A percentile compares a stretch with the other conserved stretches of the same genome.
Conservation (phyloP, 2,888 invertebrate genomes). For the Drosophila emarginata region DNA sequence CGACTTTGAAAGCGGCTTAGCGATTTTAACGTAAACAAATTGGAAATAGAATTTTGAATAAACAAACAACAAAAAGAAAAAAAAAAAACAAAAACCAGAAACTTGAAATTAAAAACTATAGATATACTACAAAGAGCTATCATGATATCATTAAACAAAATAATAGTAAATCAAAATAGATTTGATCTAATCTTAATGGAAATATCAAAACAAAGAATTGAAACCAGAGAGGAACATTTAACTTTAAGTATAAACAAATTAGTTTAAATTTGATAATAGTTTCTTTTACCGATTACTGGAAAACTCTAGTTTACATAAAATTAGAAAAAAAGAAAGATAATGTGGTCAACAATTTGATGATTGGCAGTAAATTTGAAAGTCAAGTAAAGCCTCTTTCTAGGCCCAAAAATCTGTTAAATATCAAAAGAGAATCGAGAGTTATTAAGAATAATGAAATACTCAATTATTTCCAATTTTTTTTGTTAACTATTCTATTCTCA, state of each 20-base stretch:
- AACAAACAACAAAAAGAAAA: constrained; percentile 4
- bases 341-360: no score
- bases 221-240: neutral
- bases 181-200: neutral
- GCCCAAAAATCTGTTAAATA: no score
- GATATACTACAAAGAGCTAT: neutral
- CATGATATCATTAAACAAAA: constrained; percentile 7
- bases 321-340: no score
- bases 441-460: no score
- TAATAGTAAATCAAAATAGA: constrained; percentile 7
- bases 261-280: no score
- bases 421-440: no score
- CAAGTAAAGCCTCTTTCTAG: no score
- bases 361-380: neutral
- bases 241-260: neutral
- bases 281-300: no score
- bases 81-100: neutral
- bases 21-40: constrained; percentile 31
- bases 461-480: no score
- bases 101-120: neutral
- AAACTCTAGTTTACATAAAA: no score
- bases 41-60: constrained; percentile 1
- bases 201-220: neutral
- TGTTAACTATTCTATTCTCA: no score
- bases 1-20: constrained; percentile 45